Percentiles rank a stretch among this genome's conserved stretches.
Evolutionary conservation across 2,888 invertebrate species (phyloP).

Genomic region (Phymatocera aterrima): DNA sequence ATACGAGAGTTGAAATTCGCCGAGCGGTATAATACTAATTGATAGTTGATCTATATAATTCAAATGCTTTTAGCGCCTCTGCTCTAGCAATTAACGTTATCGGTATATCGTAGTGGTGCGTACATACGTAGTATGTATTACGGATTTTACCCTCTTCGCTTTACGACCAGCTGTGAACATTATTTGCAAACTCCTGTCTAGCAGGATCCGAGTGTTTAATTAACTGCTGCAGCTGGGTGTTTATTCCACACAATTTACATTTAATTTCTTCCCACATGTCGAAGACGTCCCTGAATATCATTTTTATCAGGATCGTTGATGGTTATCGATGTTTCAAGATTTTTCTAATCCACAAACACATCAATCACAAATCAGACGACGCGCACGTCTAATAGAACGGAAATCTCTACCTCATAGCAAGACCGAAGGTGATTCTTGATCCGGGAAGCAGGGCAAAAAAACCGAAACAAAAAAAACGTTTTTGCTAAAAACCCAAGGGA

Average conservation of each 20-base stretch:
- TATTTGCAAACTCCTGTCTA: neutral
- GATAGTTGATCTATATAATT: conserved; percentile 24
- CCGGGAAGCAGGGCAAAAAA: neutral
- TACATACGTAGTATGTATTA: too few species aligned
- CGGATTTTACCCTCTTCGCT: neutral
- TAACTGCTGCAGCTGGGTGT: neutral
- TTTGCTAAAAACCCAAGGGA: conserved; percentile 15
- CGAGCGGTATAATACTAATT: conserved; percentile 28
- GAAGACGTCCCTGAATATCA: too few species aligned
- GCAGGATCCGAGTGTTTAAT: conserved; percentile 7
- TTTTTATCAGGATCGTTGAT: too few species aligned
- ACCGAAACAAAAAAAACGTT: neutral
- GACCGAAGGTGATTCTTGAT: neutral
- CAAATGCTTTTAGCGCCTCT: conserved; percentile 23
- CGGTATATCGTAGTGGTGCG: too few species aligned
- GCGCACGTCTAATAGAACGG: too few species aligned
- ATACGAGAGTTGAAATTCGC: too few species aligned
- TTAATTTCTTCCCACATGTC: neutral
- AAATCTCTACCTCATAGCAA: neutral
- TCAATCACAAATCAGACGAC: too few species aligned
- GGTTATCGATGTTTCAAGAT: too few species aligned
- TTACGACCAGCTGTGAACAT: conserved; percentile 16
- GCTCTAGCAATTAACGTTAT: conserved; percentile 26
- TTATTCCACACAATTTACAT: neutral
- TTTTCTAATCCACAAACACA: too few species aligned